Percentiles rank a stretch among this genome's conserved stretches.
These are phyloP conservation scores for Lordiphosa andalusiaca DNA, from an alignment of 2,888 invertebrate genomes.

Conservation along the genomic window DNA sequence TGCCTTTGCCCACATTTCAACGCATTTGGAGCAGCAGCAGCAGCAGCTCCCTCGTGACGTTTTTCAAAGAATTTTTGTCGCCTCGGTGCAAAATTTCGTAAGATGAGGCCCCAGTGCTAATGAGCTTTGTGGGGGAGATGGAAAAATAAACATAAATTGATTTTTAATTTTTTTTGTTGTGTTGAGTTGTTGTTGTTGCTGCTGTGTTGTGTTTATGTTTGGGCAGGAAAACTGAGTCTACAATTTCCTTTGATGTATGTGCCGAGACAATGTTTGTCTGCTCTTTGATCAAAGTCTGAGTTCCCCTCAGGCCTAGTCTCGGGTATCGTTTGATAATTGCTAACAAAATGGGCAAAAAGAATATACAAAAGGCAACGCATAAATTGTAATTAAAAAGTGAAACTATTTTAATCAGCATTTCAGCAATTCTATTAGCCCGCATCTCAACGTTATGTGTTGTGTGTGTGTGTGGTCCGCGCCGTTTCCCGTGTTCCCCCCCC, in stretches of 20 bases:
- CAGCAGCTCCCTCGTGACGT: too few species aligned
- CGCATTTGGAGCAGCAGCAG: not conserved
- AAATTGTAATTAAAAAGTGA: constrained; percentile 73
- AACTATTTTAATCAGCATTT: constrained; percentile 72
- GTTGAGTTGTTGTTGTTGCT: not conserved
- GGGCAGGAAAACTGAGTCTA: constrained; percentile 67
- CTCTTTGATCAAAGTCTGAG: constrained; percentile 53
- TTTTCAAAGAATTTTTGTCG: constrained; percentile 58
- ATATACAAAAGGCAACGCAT: constrained; percentile 36
- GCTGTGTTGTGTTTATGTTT: constrained; percentile 59
- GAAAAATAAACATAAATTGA: constrained; percentile 56
- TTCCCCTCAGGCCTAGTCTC: constrained; percentile 8
- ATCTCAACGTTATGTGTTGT: constrained; percentile 27
- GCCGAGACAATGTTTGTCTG: constrained; percentile 56
- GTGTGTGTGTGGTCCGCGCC: constrained; percentile 54
- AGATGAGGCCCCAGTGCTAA: constrained; percentile 53
- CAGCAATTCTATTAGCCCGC: constrained; percentile 73
- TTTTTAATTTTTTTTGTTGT: constrained; percentile 61
- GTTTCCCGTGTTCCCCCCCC: constrained; percentile 16
- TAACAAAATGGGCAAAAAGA: constrained; percentile 42
- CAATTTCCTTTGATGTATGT: constrained; percentile 68
- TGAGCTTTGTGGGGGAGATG: constrained; percentile 39
- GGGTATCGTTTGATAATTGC: constrained; percentile 51
- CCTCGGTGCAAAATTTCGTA: constrained; percentile 65
- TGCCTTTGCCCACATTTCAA: constrained; percentile 16